phyloP scores from a whole-genome alignment of 2,888 invertebrate genomes.

The Cephus spinipes region DNA sequence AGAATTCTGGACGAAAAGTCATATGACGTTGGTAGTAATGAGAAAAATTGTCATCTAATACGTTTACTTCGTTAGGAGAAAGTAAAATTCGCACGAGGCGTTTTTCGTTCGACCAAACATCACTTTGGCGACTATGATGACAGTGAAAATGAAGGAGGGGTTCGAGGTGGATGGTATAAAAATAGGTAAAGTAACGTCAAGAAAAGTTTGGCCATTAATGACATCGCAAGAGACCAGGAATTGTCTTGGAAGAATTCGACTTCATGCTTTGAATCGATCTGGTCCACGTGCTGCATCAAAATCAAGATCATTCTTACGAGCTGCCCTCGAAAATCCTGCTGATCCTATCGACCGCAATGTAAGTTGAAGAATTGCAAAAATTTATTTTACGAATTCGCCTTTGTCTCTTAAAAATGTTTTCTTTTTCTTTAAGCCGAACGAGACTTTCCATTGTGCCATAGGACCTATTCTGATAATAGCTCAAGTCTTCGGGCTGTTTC shows the following conservation, averaged over 20 bases:
- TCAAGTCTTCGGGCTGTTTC: constrained; percentile 60
- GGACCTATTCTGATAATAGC: constrained; percentile 50
- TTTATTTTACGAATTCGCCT: neutral
- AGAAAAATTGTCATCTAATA: neutral
- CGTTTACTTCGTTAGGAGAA: neutral
- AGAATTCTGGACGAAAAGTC: neutral
- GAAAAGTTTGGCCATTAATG: constrained; percentile 33
- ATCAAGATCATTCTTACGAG: neutral
- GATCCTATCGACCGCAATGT: neutral
- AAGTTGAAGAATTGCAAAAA: neutral
- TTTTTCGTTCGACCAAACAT: neutral
- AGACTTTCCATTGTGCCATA: constrained; percentile 58
- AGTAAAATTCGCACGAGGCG: neutral
- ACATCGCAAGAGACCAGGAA: neutral
- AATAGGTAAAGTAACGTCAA: constrained; percentile 3
- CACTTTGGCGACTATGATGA: constrained; percentile 10
- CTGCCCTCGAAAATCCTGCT: neutral
- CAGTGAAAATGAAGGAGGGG: constrained; percentile 18
- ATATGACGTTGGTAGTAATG: neutral
- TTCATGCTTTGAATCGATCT: neutral
- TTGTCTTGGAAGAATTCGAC: neutral
- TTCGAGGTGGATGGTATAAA: neutral
- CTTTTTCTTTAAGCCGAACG: constrained; percentile 14
- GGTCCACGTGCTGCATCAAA: neutral
- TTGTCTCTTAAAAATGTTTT: neutral